Percentiles rank a stretch among this genome's conserved stretches.
Evolutionary conservation across 2,113 vertebrate species (phyloP).

Genomic region (Penelope pileata): DNA sequence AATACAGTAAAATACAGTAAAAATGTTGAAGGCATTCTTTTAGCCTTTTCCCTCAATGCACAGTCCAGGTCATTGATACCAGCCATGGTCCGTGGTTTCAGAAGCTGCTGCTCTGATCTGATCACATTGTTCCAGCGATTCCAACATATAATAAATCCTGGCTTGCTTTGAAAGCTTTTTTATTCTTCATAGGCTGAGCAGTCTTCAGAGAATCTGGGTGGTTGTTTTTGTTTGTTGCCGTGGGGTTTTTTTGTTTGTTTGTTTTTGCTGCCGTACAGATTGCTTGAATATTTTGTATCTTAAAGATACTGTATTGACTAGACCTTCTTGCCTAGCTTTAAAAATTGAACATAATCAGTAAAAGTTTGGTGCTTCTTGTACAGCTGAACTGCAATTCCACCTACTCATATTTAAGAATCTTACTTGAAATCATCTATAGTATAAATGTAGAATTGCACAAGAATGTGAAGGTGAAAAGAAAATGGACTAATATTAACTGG

Average conservation of each 20-base stretch:
- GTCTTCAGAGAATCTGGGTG: not conserved
- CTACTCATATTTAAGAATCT: not conserved
- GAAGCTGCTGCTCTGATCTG: not conserved
- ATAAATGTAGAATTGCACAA: not conserved
- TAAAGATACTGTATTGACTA: not conserved
- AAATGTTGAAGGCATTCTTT: not conserved
- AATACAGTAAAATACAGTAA: not conserved
- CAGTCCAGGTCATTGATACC: not conserved
- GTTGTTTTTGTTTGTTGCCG: not conserved
- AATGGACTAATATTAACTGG: not conserved
- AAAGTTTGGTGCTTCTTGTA: not conserved
- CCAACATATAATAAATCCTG: not conserved
- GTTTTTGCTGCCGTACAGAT: not conserved
- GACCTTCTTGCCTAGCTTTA: not conserved
- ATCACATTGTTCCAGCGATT: not conserved
- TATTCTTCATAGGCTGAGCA: not conserved
- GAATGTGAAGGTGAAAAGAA: not conserved
- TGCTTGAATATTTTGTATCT: not conserved
- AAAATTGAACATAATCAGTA: not conserved
- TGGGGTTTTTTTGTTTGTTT: not conserved
- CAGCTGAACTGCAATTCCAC: not conserved
- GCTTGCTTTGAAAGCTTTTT: not conserved
- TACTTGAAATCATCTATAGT: not conserved
- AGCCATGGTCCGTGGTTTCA: not conserved
- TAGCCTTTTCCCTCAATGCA: not conserved